A percentile compares a stretch with the other conserved stretches of the same genome.
These are phyloP conservation scores for Lytechinus variegatus DNA, from an alignment of 35 echinoderm and acorn worm species.

Conservation along the genomic window DNA sequence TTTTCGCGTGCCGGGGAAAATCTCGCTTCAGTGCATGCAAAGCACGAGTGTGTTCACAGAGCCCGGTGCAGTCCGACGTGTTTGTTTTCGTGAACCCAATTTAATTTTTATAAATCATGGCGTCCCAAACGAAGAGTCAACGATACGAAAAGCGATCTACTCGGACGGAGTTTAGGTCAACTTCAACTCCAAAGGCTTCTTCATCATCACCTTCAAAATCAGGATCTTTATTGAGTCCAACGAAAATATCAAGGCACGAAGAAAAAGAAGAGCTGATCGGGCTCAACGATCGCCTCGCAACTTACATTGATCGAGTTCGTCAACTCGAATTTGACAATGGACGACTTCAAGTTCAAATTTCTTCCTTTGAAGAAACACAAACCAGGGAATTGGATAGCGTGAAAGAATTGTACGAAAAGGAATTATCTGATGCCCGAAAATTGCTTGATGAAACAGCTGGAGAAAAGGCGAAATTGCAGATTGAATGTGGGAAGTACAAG, in stretches of 20 bases:
- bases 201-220: not conserved
- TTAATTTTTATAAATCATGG: not conserved
- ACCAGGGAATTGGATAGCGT: slow-evolving; percentile 70
- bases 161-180: slow-evolving; percentile 28
- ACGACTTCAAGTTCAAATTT: slow-evolving; percentile 72
- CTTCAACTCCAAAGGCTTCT: slow-evolving; percentile 20
- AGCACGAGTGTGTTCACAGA: not conserved
- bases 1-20: not conserved
- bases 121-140: slow-evolving; percentile 46
- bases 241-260: slow-evolving; percentile 69
- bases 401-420: slow-evolving; percentile 88
- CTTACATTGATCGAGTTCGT: slow-evolving; percentile 90
- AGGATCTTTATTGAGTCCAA: slow-evolving; percentile 57
- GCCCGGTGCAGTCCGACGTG: not conserved
- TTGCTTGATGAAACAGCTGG: slow-evolving; percentile 93
- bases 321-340: slow-evolving; percentile 82
- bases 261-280: slow-evolving; percentile 88
- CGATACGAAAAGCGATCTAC: slow-evolving; percentile 48
- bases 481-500: slow-evolving; percentile 82
- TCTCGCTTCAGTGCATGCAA: too few species aligned
- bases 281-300: slow-evolving; percentile 86
- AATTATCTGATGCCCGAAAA: slow-evolving; percentile 83
- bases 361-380: slow-evolving; percentile 80
- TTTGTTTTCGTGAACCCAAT: slow-evolving; percentile 3
- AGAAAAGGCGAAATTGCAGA: slow-evolving; percentile 92